These are phyloP conservation scores for Tetrapedia diversipes DNA, from an alignment of 2,888 invertebrate species.

Conservation along the genomic window DNA sequence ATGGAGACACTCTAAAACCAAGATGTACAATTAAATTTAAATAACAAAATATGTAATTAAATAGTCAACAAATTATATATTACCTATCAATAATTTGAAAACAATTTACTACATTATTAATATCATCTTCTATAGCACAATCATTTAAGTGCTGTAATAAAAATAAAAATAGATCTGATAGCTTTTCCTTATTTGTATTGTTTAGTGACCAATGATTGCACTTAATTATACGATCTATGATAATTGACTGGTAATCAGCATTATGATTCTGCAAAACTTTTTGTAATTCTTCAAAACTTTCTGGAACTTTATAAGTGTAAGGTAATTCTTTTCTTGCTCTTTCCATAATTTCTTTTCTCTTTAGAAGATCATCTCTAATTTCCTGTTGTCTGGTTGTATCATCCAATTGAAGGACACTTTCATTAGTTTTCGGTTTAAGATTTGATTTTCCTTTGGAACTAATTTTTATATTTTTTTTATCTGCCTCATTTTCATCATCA, in stretches of 20 bases:
- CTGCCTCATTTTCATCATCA: slow-evolving; percentile 62
- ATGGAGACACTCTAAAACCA: slow-evolving; percentile 80
- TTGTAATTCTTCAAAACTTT: slow-evolving; percentile 86
- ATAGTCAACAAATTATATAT: slow-evolving; percentile 5
- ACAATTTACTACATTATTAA: slow-evolving; percentile 83
- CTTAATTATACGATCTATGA: slow-evolving; percentile 93
- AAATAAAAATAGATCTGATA: slow-evolving; percentile 89
- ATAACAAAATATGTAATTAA: background rate
- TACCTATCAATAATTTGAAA: slow-evolving; percentile 86
- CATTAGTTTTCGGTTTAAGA: slow-evolving; percentile 43
- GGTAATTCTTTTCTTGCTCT: slow-evolving; percentile 85
- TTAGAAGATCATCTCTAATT: slow-evolving; percentile 79
- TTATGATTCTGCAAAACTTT: slow-evolving; percentile 86
- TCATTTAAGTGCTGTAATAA: slow-evolving; percentile 91
- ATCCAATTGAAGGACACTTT: slow-evolving; percentile 42
- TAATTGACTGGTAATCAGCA: slow-evolving; percentile 87
- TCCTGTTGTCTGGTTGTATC: slow-evolving; percentile 61
- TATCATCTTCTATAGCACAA: slow-evolving; percentile 82
- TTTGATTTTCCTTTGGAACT: slow-evolving; percentile 41
- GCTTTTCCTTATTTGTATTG: slow-evolving; percentile 90
- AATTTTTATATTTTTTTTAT: slow-evolving; percentile 5
- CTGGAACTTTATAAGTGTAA: slow-evolving; percentile 86
- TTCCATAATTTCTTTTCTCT: slow-evolving; percentile 84
- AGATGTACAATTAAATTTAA: background rate
- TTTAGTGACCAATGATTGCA: slow-evolving; percentile 93